These are phyloP conservation scores for Mya arenaria DNA, from an alignment of 1,140 invertebrate genomes.

Conservation along the genomic window DNA sequence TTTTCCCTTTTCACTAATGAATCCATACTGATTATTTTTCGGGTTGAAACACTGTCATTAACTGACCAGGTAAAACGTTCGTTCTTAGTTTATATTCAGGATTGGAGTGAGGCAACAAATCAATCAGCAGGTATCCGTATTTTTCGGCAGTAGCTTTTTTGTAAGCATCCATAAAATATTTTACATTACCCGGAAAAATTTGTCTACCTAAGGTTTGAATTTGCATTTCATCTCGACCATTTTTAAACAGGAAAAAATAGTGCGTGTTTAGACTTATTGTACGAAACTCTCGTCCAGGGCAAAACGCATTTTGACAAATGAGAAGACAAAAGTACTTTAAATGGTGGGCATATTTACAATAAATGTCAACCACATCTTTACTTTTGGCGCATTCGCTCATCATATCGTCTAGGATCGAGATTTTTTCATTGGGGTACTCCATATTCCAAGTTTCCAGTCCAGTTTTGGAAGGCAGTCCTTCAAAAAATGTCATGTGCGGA, in stretches of 20 bases:
- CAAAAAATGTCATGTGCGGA: slow-evolving; percentile 4
- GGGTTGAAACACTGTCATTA: slow-evolving; percentile 26
- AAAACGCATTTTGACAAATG: slow-evolving; percentile 34
- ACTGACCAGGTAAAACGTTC: slow-evolving; percentile 37
- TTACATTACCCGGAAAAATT: neutral
- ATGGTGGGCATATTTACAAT: slow-evolving; percentile 13
- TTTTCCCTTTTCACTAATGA: too few species aligned
- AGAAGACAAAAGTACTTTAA: slow-evolving; percentile 3
- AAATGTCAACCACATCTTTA: slow-evolving; percentile 18
- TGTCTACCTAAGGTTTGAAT: slow-evolving; percentile 13
- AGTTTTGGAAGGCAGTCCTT: slow-evolving; percentile 12
- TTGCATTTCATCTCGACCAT: neutral
- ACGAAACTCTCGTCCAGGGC: slow-evolving; percentile 16
- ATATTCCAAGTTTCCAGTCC: slow-evolving; percentile 18
- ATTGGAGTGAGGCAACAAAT: slow-evolving; percentile 20
- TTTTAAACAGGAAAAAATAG: slow-evolving; percentile 13
- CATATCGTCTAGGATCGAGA: slow-evolving; percentile 18
- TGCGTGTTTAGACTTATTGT: slow-evolving; percentile 10
- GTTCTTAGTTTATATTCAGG: slow-evolving; percentile 15
- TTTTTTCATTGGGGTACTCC: slow-evolving; percentile 22
- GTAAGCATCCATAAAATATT: slow-evolving; percentile 23
- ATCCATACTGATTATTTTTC: too few species aligned
- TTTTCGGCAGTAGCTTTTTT: slow-evolving; percentile 19
- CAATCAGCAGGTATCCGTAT: neutral
- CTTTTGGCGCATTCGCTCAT: slow-evolving; percentile 27